A percentile compares a stretch with the other conserved stretches of the same genome.
phyloP scores from a whole-genome alignment of 2,888 invertebrate genomes.

The Hirtodrosophila trivittata region DNA sequence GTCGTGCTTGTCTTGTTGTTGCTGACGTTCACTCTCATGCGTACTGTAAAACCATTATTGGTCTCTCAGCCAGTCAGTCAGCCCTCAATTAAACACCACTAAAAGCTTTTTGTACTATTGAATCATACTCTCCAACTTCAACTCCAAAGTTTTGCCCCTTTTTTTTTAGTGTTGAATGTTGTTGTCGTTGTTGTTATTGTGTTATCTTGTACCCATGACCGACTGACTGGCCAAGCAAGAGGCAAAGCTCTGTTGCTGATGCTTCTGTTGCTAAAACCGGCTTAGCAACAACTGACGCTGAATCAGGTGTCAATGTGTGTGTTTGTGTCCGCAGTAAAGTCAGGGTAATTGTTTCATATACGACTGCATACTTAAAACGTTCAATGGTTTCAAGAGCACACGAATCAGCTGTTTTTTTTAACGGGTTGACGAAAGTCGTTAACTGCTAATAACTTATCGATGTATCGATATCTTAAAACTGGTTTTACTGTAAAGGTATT shows the following conservation, averaged over 20 bases:
- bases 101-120: constrained; percentile 12
- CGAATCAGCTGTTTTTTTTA: constrained; percentile 42
- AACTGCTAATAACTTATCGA: constrained; percentile 12
- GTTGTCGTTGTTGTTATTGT: constrained; percentile 25
- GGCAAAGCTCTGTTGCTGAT: constrained; percentile 14
- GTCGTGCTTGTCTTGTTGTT: constrained; percentile 14
- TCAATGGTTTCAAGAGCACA: constrained; percentile 35
- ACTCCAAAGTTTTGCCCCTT: constrained; percentile 23
- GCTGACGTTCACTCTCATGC: constrained; percentile 10
- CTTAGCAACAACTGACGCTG: constrained; percentile 31
- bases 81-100: constrained; percentile 25
- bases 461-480: constrained; percentile 11
- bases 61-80: constrained; percentile 22
- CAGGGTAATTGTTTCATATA: constrained; percentile 22
- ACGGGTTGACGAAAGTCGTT: background rate
- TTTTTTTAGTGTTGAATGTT: constrained; percentile 22
- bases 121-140: background rate
- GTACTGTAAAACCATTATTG: constrained; percentile 17
- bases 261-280: constrained; percentile 29
- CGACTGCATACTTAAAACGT: constrained; percentile 32
- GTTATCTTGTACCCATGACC: constrained; percentile 38
- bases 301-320: constrained; percentile 17
- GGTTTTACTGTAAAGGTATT: background rate
- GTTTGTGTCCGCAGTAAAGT: constrained; percentile 13
- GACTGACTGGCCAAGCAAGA: constrained; percentile 43